These are phyloP conservation scores for Caenorhabditis virilis DNA, from an alignment of 2,888 invertebrate species.

Conservation along the genomic window DNA sequence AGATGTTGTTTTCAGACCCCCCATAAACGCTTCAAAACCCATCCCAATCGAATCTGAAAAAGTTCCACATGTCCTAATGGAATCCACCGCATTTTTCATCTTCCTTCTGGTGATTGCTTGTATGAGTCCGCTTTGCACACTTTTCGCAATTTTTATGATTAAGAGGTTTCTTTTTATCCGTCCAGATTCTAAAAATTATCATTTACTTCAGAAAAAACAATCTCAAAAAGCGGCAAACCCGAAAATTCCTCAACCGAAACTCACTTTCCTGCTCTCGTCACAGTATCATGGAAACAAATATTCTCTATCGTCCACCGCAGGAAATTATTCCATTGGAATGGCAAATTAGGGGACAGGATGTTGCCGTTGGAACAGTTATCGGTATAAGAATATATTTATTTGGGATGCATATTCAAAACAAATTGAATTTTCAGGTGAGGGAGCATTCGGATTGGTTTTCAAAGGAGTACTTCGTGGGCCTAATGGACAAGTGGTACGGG, in stretches of 20 bases:
- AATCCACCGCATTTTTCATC: conserved; percentile 19
- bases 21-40: neutral
- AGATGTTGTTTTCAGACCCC: no score
- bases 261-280: conserved; percentile 44
- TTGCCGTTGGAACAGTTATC: conserved; percentile 48
- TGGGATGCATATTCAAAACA: no score
- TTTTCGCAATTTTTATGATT: conserved; percentile 12
- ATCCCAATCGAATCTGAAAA: conserved; percentile 5
- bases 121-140: conserved; percentile 29
- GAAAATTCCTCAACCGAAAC: conserved; percentile 21
- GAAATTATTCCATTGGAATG: conserved; percentile 39
- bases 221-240: conserved; percentile 13
- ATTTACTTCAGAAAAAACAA: conserved; percentile 9
- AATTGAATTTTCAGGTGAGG: conserved; percentile 74
- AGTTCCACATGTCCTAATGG: conserved; percentile 7
- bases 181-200: neutral
- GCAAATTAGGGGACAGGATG: conserved; percentile 50
- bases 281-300: conserved; percentile 59
- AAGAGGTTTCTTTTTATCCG: conserved; percentile 14
- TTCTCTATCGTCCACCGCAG: conserved; percentile 49
- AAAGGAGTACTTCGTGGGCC: conserved; percentile 75
- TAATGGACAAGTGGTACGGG: conserved; percentile 73
- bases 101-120: conserved; percentile 23
- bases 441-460: conserved; percentile 80
- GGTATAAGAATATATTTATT: conserved; percentile 29